Base-by-base conservation (phyloP, 2,797 vertebrate genomes). In the Oreonectes daqikongensis region DNA sequence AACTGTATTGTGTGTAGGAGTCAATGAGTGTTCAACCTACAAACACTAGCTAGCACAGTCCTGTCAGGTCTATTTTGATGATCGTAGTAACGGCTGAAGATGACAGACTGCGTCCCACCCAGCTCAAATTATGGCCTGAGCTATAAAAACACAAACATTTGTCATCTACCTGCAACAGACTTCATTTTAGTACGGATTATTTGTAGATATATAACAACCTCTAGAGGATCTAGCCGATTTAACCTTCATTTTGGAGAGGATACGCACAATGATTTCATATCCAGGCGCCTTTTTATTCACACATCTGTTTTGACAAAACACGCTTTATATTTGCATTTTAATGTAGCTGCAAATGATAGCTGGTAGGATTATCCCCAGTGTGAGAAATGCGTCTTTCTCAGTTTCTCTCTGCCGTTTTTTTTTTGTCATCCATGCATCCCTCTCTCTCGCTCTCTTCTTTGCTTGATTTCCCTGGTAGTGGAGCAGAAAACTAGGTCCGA, bases 31-130 rank as follows among this genome's bases (percentile, higher is more conserved):
- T 66, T 72, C 89, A 87, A 83, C 88, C 90, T 90, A 87, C 79
- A 83, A 89, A 90, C 90, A 92, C 90, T 18, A 18, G 12, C 40
- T 67, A 67, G 28, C 50, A 57, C 28, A 67, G 50, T 11, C 12
- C 26, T 67, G 52, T 46, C 38, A 67, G 59, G 11, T 44, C 35
- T 69, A 44, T 74, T 44, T 44, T 64, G 44, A 46, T 1, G 84
- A 86, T 73, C 82, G 85, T 84, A 86, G 89, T 87, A 85, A 87
- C 84, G 84, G 38, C 26, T 75, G 38, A 46, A 67, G 81, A 57
- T 59, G 85, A 88, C 87, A 90, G 87, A 82, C 84, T 88, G 91
- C 90, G 89, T 83, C 87, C 87, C 81, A 85, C 83, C 84, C 81
- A 81, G 82, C 79, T 72, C 38, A 75, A 42, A 57, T 75, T 18